Evolutionary conservation across 1,140 invertebrate genomes (phyloP).

Genomic region (Nasonia longicornis): DNA sequence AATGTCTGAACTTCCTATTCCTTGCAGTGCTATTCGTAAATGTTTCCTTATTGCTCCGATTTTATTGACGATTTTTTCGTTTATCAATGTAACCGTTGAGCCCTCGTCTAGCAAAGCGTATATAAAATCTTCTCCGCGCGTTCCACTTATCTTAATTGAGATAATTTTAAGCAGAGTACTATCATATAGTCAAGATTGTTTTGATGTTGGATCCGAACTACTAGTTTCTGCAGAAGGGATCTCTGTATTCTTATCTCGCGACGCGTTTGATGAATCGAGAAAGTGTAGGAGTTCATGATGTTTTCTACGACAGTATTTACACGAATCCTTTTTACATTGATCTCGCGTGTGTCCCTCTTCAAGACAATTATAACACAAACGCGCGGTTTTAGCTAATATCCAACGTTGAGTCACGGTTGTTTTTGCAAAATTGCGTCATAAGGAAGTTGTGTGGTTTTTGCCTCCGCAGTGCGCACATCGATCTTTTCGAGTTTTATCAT

Average conservation of each 20-base stretch:
- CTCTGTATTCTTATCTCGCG: no score
- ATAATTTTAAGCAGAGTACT: slow-evolving; percentile 9
- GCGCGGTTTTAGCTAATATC: not conserved
- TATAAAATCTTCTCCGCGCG: not conserved
- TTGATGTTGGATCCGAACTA: not conserved
- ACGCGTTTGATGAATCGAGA: no score
- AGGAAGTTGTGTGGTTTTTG: not conserved
- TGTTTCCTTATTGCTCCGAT: not conserved
- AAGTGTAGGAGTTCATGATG: not conserved
- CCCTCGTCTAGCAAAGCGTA: slow-evolving; percentile 10
- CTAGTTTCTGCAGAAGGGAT: no score
- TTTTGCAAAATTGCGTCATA: not conserved
- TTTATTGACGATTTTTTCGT: not conserved
- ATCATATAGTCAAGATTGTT: not conserved
- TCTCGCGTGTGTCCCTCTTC: not conserved
- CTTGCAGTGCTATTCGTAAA: not conserved
- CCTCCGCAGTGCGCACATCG: not conserved
- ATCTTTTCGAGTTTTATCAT: not conserved
- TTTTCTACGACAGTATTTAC: not conserved
- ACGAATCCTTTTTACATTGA: not conserved
- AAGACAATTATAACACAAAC: not conserved
- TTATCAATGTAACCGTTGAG: not conserved
- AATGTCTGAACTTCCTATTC: not conserved
- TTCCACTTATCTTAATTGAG: not conserved
- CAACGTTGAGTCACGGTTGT: not conserved